A percentile compares a stretch with the other conserved stretches of the same genome.
These are phyloP conservation scores for Melieria picta DNA, from an alignment of 2,888 invertebrate species.

Conservation along the genomic window DNA sequence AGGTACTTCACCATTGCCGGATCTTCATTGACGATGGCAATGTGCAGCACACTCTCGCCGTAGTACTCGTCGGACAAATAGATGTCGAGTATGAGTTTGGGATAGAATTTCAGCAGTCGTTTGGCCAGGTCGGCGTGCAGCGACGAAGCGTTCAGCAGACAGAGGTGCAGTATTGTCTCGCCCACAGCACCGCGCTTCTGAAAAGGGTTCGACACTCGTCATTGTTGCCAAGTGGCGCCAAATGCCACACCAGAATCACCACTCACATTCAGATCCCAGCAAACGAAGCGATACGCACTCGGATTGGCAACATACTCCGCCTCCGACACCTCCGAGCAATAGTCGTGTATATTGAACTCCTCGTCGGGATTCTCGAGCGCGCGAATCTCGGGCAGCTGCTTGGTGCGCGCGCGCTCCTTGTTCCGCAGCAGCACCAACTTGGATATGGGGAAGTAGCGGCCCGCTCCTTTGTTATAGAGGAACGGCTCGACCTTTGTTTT, in stretches of 20 bases:
- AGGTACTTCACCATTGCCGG: constrained; percentile 97
- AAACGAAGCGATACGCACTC: constrained; percentile 81
- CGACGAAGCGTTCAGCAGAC: constrained; percentile 90
- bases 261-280: constrained; percentile 84
- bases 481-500: constrained; percentile 91
- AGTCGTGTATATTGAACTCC: constrained; percentile 84
- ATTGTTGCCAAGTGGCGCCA: background rate
- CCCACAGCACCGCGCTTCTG: constrained; percentile 94
- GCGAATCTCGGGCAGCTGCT: constrained; percentile 80
- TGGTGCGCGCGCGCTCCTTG: constrained; percentile 83
- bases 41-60: constrained; percentile 95
- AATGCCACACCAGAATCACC: background rate
- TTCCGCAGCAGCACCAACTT: constrained; percentile 88
- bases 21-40: constrained; percentile 98
- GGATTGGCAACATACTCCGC: constrained; percentile 74
- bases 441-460: constrained; percentile 89
- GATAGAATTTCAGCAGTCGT: constrained; percentile 88
- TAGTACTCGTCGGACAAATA: constrained; percentile 98
- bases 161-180: constrained; percentile 93
- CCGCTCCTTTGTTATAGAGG: constrained; percentile 92
- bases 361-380: constrained; percentile 86
- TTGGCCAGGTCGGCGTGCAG: constrained; percentile 94
- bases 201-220: background rate
- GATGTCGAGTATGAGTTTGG: constrained; percentile 94
- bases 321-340: constrained; percentile 74